Conservation (phyloP, 2,113 vertebrate species). For the Hippocampus comes region DNA sequence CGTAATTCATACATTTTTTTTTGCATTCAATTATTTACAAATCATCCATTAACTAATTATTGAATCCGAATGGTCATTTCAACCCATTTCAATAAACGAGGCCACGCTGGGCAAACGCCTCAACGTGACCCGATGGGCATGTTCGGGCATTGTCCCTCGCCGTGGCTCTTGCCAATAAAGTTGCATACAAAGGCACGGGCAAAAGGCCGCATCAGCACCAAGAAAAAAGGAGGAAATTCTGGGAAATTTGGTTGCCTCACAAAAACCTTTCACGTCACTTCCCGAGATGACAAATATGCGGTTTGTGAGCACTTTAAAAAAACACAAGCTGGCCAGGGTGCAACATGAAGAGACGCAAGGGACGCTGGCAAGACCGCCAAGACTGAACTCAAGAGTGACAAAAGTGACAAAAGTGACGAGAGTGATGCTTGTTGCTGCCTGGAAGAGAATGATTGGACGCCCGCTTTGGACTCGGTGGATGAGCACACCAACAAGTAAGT, state of each 20-base stretch:
- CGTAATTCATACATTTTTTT: no score
- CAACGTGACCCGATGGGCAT: conserved; percentile 32
- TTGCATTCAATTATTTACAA: no score
- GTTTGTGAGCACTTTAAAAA: conserved; percentile 63
- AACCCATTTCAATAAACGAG: neutral
- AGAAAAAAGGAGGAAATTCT: conserved; percentile 62
- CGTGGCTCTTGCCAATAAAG: neutral
- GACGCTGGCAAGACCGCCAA: neutral
- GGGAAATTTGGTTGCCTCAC: conserved; percentile 75
- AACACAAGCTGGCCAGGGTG: conserved; percentile 9
- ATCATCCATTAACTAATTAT: no score
- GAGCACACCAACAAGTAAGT: conserved; percentile 68
- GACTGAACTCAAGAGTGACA: neutral
- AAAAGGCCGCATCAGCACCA: conserved; percentile 35
- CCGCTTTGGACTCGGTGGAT: conserved; percentile 50
- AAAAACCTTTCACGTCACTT: conserved; percentile 68
- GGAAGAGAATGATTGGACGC: conserved; percentile 72
- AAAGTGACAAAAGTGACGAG: neutral
- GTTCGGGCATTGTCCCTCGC: conserved; percentile 13
- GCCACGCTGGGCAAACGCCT: neutral
- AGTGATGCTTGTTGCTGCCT: conserved; percentile 52
- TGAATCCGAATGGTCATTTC: no score
- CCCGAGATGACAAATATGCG: conserved; percentile 71
- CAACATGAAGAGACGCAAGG: neutral
- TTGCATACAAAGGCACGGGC: neutral